Base-by-base conservation (phyloP, 2,797 vertebrate species). In the Poecile montanus region DNA sequence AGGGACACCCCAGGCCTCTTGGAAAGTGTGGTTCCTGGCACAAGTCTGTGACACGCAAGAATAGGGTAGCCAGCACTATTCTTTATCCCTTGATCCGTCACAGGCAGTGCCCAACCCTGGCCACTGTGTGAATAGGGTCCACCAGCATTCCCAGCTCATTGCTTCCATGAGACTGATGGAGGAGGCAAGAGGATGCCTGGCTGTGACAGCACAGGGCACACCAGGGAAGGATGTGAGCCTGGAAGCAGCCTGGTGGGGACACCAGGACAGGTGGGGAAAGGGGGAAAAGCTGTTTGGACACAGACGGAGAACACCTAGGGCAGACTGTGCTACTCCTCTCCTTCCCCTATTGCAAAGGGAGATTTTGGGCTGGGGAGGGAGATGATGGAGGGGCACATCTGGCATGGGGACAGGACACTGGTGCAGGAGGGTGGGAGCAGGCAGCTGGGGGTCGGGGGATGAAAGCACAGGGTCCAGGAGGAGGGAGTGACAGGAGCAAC, bases 391-490 rank as follows among this genome's bases (percentile, higher is more conserved):
- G 23, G 45, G 40, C 71, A 89, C 56, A 82, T 53, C 38, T 0
- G 1, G 36, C 4, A 3, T 16, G 6, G 62, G 60, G 54, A 62
- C 47, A 88, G 88, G 76, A 81, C 0, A 27, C 18, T 2, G 1
- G 38, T 6, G 44, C 61, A 74, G 65, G 30, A 85, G 78, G 50
- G 77, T 85, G 71, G 56, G 56, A 77, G 63, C 67, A 87, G 84
- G 42, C 25, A 10, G 67, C 38, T 74, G 48, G 14, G 47, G 53
- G 65, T 38, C 4, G 4, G 72, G n/a, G 66, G 93, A 96, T 94
- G 90, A 96, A 96, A 96, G 93, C 27, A 1, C 29, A 40, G 56
- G 88, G 93, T 91, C 88, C 74, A 12, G 40, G 80, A 29, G 68
- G 36, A 73, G 57, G 72, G 71, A 45, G 77, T 19, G 89, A 85